These are phyloP conservation scores for Drosophila subsilvestris DNA, from an alignment of 2,888 invertebrate genomes.

Conservation along the genomic window DNA sequence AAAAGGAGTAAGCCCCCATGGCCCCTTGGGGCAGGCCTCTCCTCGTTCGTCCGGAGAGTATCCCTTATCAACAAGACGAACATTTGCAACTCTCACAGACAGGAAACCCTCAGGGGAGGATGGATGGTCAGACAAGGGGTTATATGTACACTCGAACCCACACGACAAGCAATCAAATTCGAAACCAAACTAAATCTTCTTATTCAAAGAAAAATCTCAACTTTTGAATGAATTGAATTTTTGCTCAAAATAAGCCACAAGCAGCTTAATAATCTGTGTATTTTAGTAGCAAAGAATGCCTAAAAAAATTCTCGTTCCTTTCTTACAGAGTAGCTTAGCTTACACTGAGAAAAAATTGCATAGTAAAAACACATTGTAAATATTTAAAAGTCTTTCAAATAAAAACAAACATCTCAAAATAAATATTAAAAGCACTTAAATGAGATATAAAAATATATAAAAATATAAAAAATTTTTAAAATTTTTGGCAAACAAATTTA, in stretches of 20 bases:
- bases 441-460: no score
- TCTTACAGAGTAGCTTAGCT: no score
- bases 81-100: constrained; percentile 31
- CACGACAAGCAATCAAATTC: constrained; percentile 29
- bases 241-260: constrained; percentile 5
- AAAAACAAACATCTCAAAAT: no score
- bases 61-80: constrained; percentile 48
- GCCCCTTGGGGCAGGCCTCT: constrained; percentile 5
- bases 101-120: constrained; percentile 19
- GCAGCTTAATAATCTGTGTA: constrained; percentile 20
- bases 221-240: background rate
- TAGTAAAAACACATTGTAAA: no score
- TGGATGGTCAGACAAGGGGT: constrained; percentile 24
- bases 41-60: background rate
- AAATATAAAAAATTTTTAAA: no score
- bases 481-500: no score
- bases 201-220: background rate
- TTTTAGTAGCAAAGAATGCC: background rate
- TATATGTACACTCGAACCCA: constrained; percentile 2
- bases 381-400: no score
- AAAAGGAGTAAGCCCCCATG: constrained; percentile 18
- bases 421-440: no score
- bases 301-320: no score
- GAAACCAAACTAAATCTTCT: constrained; percentile 18
- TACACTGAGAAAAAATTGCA: no score